These are phyloP conservation scores for Pteromalus puparum DNA, from an alignment of 1,140 invertebrate species.

Conservation along the genomic window DNA sequence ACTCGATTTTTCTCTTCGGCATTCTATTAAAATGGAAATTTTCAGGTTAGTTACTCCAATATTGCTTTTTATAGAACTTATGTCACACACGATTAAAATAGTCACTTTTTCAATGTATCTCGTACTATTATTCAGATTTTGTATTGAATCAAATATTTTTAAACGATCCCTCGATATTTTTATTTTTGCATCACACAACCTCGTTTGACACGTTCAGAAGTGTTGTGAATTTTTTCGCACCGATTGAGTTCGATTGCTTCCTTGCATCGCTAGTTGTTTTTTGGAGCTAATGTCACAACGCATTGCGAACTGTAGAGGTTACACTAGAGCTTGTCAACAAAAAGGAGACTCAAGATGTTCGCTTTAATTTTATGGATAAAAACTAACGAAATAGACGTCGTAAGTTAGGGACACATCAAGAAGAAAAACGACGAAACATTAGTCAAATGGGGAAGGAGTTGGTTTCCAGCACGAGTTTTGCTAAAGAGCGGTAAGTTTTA, in stretches of 20 bases:
- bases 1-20: not conserved
- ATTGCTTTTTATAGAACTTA: not conserved
- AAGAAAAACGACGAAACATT: not conserved
- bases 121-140: no score
- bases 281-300: not conserved
- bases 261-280: not conserved
- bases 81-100: no score
- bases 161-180: no score
- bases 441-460: not conserved
- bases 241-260: no score
- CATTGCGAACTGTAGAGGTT: no score
- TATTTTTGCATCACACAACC: no score
- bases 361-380: not conserved
- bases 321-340: not conserved
- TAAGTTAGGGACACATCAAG: not conserved
- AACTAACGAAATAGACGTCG: not conserved
- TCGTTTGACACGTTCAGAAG: no score
- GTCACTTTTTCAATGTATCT: not conserved
- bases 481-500: no score
- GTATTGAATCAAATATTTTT: no score
- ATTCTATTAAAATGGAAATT: not conserved
- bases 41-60: no score
- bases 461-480: not conserved
- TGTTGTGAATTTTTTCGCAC: no score
- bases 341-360: not conserved